Percentiles rank a stretch among this genome's conserved stretches.
Evolutionary conservation across 1,140 invertebrate species (phyloP).

Genomic region (Drosophila watanabei): DNA sequence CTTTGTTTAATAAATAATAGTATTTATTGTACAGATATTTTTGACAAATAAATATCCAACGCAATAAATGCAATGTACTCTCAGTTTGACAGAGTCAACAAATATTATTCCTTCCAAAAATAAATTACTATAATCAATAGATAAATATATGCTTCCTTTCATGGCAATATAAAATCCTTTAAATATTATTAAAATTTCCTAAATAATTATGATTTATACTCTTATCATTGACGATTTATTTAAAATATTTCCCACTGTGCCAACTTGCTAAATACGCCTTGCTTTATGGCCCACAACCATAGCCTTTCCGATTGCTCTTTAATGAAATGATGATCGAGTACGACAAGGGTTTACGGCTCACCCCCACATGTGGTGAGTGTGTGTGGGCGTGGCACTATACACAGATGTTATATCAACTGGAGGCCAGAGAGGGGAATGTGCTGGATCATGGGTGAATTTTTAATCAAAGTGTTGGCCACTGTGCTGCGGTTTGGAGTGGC

Average conservation of each 20-base stretch:
- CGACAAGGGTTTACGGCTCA: constrained; percentile 44
- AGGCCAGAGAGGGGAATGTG: constrained; percentile 4
- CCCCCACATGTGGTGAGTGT: constrained; percentile 49
- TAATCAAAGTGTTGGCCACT: constrained; percentile 69
- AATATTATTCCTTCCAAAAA: background rate
- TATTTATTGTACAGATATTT: too few species aligned
- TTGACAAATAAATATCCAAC: too few species aligned
- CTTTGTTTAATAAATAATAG: too few species aligned
- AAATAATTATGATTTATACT: background rate
- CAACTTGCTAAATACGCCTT: background rate
- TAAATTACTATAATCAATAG: background rate
- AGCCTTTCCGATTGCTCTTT: constrained; percentile 58
- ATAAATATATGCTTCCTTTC: background rate
- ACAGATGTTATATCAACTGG: constrained; percentile 21
- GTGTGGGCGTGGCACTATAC: constrained; percentile 25
- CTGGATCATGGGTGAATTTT: constrained; percentile 64
- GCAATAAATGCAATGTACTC: too few species aligned
- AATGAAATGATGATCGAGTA: constrained; percentile 54
- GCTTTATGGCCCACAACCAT: constrained; percentile 63
- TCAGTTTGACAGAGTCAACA: too few species aligned
- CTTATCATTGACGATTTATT: background rate
- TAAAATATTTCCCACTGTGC: constrained; percentile 1
- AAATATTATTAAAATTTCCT: background rate
- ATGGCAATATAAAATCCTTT: background rate
- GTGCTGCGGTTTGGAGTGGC: constrained; percentile 56